These are phyloP conservation scores for Anhinga rufa DNA, from an alignment of 2,113 vertebrate genomes.

Conservation along the genomic window DNA sequence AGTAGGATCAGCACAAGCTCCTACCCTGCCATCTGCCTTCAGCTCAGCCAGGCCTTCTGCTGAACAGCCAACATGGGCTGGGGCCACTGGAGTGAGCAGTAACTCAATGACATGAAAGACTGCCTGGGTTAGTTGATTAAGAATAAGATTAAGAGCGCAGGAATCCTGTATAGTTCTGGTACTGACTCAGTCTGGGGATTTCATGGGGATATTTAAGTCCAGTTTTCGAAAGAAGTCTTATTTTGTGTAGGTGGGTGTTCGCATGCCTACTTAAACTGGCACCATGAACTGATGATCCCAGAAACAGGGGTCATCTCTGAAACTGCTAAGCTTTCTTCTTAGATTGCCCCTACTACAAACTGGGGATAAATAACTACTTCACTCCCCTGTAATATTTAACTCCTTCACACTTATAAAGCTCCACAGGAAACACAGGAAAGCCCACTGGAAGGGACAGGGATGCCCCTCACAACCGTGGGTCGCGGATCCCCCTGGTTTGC, in stretches of 20 bases:
- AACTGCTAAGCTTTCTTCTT: neutral
- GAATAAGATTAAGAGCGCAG: neutral
- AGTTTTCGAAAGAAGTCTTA: neutral
- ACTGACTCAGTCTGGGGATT: neutral
- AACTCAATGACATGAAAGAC: constrained; percentile 30
- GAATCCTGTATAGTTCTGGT: neutral
- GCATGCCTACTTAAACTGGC: neutral
- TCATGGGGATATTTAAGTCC: neutral
- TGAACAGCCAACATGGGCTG: neutral
- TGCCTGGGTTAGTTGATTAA: constrained; percentile 30
- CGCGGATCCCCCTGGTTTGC: neutral
- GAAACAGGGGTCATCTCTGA: neutral
- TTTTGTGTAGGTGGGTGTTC: neutral
- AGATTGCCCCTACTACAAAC: neutral
- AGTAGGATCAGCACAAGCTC: constrained; percentile 40
- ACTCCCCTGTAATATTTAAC: neutral
- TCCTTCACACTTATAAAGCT: neutral
- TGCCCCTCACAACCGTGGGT: neutral
- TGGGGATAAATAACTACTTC: neutral
- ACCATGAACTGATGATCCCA: neutral
- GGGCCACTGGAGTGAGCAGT: constrained; percentile 19
- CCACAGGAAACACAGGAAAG: neutral
- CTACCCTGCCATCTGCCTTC: constrained; percentile 52
- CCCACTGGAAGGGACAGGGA: neutral
- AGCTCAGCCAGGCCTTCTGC: constrained; percentile 47